Evolutionary conservation across 2,888 invertebrate genomes (phyloP).

Genomic region (Ariolimax columbianus): DNA sequence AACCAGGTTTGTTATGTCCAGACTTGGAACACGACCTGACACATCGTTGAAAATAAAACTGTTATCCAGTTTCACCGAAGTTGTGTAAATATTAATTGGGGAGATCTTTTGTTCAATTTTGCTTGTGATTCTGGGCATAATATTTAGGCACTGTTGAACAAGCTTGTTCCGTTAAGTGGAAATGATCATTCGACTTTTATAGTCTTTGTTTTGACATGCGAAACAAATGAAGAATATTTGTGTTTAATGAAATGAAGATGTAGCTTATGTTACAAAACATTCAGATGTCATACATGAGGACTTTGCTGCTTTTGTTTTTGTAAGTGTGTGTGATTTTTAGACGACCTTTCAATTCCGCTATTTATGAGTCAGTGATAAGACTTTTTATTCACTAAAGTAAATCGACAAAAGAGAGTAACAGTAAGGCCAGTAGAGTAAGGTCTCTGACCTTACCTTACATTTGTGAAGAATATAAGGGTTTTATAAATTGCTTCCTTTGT

Average conservation of each 20-base stretch:
- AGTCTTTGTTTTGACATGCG: background rate
- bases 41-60: slow-evolving; percentile 15
- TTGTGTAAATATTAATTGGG: slow-evolving; percentile 7
- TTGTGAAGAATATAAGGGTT: too few relatives aligned
- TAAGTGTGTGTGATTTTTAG: background rate
- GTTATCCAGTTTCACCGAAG: slow-evolving; percentile 14
- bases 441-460: too few relatives aligned
- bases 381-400: background rate
- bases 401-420: too few relatives aligned
- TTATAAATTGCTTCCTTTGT: too few relatives aligned
- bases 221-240: background rate
- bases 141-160: background rate
- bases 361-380: too few relatives aligned
- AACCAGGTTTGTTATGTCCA: slow-evolving; percentile 1
- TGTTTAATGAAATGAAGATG: background rate
- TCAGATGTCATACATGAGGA: background rate
- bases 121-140: background rate
- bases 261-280: background rate
- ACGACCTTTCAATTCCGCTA: background rate
- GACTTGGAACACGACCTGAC: background rate
- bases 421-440: too few relatives aligned
- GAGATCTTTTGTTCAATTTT: slow-evolving; percentile 7
- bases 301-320: background rate
- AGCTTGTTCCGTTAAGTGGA: background rate
- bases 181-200: background rate